phyloP scores from a whole-genome alignment of 2,113 vertebrate species.

The Dasyornis broadbenti region DNA sequence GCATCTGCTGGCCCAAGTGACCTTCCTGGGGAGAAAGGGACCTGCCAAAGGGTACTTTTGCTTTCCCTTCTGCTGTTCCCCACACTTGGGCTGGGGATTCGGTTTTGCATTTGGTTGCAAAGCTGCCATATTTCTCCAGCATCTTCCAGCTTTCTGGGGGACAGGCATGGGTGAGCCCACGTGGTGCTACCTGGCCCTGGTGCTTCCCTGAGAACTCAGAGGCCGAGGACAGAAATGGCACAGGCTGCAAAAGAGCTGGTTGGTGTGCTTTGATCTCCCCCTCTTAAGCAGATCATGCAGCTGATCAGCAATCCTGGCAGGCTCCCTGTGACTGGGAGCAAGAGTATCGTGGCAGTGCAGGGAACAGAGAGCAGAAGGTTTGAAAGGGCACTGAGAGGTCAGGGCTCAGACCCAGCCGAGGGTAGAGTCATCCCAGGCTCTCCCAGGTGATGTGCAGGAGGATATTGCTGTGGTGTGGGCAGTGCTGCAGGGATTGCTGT shows the following conservation, averaged over 20 bases:
- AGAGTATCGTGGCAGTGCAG: neutral
- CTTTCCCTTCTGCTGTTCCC: neutral
- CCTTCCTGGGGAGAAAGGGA: neutral
- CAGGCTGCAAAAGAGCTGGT: neutral
- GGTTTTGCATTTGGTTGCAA: neutral
- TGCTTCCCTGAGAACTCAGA: neutral
- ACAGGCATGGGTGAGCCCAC: neutral
- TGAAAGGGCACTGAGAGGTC: neutral
- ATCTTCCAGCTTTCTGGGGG: neutral
- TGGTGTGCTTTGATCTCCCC: neutral
- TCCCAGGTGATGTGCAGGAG: neutral
- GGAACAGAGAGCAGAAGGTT: neutral
- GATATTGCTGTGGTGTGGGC: neutral
- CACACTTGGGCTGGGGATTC: neutral
- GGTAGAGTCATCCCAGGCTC: neutral
- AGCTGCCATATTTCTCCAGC: neutral
- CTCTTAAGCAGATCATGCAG: neutral
- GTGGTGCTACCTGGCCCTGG: neutral
- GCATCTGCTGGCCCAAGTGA: neutral
- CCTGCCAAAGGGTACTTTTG: neutral
- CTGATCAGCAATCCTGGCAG: neutral
- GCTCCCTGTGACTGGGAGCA: fast-evolving
- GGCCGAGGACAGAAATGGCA: neutral
- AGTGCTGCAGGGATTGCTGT: neutral
- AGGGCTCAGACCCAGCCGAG: neutral